Evolutionary conservation across 1,140 invertebrate genomes (phyloP), one percentile per base, ranked within the genome.

Genomic region (Eriosoma lanigerum): DNA sequence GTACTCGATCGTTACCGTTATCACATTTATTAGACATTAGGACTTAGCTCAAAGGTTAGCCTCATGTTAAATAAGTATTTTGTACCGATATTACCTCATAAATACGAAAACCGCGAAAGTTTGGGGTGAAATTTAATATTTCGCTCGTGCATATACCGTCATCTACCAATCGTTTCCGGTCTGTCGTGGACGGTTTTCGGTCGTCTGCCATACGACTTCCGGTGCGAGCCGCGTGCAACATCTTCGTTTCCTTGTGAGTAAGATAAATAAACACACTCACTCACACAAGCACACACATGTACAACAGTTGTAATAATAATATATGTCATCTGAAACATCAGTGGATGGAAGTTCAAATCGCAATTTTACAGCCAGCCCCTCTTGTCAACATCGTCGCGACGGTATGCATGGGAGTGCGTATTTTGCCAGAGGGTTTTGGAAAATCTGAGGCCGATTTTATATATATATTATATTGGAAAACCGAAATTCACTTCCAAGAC

Each of bases 401-500:
- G 48, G 68, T 46, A n/a, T 72, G 50, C n/a, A 13, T 29, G 48
- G 26, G 68, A n/a, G n/a, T n/a, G 17, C 19, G 68, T 10, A 52
- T 72, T 72, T 6, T 38, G 66, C 66, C 66, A 8, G 8, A 12
- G 52, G 48, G 52, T 12, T 6, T 32, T 2, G 15, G 44, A 24
- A 26, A 78, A 62, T 78, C 56, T 60, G 75, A 38, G 75, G 56
- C 21, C 32, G 56, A 9, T 62, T 52, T 72, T 72, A 48, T 12
- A 12, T 48, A n/a, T n/a, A n/a, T n/a, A n/a, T n/a, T n/a, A n/a
- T 78, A 78, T 78, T 78, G 75, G 19, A 78, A 78, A 78, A 62
- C 75, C 38, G 19, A 78, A 78, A 60, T 60, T 78, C 75, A 60
- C 75, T 78, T 48, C 21, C 56, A 46, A 78, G 54, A 60, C 32